Conservation (phyloP, 2,797 vertebrate species). For the Acanthornis magna region DNA sequence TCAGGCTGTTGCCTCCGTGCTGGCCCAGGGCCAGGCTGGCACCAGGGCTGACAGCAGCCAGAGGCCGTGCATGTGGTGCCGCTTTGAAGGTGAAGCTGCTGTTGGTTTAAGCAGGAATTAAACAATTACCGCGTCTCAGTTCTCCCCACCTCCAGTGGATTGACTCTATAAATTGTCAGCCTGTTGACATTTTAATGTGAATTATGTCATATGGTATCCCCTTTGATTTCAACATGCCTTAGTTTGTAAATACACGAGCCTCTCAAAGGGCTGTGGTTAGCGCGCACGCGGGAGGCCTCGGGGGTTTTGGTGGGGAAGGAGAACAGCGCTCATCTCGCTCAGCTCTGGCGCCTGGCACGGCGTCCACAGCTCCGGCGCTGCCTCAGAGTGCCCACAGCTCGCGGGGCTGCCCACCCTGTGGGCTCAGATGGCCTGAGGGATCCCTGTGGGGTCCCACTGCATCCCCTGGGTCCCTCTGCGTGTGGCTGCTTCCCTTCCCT, state of each 20-base stretch:
- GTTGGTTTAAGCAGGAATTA: constrained; percentile 80
- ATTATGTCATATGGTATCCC: constrained; percentile 99
- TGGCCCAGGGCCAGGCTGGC: constrained; percentile 67
- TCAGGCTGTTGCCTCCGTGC: constrained; percentile 61
- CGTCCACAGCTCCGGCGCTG: background rate
- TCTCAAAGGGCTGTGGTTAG: constrained; percentile 99
- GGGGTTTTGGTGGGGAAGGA: constrained; percentile 89
- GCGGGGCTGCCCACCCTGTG: fast-evolving
- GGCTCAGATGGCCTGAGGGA: fast-evolving
- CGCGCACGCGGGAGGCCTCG: constrained; percentile 87
- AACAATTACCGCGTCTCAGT: constrained; percentile 80
- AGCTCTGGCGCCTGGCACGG: background rate
- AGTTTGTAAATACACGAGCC: constrained; percentile 98
- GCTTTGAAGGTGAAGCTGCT: constrained; percentile 71
- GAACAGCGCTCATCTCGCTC: background rate
- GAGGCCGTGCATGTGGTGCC: constrained; percentile 53
- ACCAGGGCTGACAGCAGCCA: constrained; percentile 67
- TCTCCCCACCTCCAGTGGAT: constrained; percentile 83
- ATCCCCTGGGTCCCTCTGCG: fast-evolving
- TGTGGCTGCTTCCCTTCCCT: background rate
- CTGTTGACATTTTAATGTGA: constrained; percentile 96
- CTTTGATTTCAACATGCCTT: constrained; percentile 99
- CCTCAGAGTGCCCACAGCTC: background rate
- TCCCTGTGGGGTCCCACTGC: fast-evolving
- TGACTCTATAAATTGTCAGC: constrained; percentile 92